Conservation (phyloP, 2,113 vertebrate genomes). For the Elachura formosa region DNA sequence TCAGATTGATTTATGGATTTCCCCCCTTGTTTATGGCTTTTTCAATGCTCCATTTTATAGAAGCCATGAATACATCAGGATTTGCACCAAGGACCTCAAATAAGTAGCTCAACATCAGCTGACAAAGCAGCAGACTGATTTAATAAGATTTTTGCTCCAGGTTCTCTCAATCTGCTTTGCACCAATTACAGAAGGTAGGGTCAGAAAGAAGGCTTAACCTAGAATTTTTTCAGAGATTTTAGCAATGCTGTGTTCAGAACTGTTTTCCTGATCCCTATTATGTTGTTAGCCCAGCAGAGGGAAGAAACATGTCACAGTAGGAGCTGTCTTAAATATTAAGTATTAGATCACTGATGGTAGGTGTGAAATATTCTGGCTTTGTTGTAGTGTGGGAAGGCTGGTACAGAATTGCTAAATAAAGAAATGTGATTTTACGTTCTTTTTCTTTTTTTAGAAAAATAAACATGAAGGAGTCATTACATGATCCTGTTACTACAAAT, state of each 20-base stretch:
- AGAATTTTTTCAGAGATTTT: constrained; percentile 45
- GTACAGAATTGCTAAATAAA: constrained; percentile 33
- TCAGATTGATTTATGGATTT: constrained; percentile 19
- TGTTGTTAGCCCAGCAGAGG: constrained; percentile 64
- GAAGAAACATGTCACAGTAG: constrained; percentile 59
- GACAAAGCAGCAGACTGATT: constrained; percentile 7
- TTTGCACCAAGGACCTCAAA: not conserved
- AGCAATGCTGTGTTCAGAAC: constrained; percentile 21
- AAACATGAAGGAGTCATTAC: not conserved
- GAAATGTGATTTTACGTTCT: not conserved
- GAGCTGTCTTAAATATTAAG: constrained; percentile 62
- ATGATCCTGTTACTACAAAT: not conserved
- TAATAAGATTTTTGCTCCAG: constrained; percentile 40
- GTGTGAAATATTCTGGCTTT: constrained; percentile 58
- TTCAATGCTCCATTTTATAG: not conserved
- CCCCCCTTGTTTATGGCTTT: not conserved
- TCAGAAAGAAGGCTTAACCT: constrained; percentile 39
- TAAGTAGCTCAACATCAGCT: constrained; percentile 14
- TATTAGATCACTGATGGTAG: constrained; percentile 44
- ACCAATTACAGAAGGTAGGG: constrained; percentile 25
- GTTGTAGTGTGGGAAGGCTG: constrained; percentile 9
- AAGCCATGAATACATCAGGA: constrained; percentile 4
- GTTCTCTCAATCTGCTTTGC: constrained; percentile 28
- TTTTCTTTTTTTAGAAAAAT: constrained; percentile 9
- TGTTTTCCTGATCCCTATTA: constrained; percentile 65